Base-by-base conservation (phyloP, 2,113 vertebrate species). In the Corythoichthys haematopterus region DNA sequence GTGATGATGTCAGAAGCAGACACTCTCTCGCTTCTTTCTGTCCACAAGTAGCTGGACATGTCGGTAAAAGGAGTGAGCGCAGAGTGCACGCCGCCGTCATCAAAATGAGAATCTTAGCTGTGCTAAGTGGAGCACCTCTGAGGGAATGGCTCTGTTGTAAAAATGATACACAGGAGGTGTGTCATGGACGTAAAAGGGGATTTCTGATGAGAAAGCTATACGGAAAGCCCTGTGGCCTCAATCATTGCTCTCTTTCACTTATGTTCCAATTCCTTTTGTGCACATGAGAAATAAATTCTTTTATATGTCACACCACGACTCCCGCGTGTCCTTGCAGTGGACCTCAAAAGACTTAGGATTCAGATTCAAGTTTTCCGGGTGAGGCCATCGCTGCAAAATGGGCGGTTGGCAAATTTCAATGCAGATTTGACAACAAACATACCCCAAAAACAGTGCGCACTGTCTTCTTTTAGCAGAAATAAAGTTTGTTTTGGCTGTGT, bases 281-380 rank as follows among this genome's bases (percentile, higher is more conserved):
- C 92, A 93, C 93, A 94, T 94, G 85, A 93, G 81, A 93, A 95
- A 95, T 94, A 94, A 94, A 91, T 61, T 94, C 93, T 94, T 94
- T 91, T 88, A 85, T 94, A 93, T 92, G 92, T 92, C 90, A 92
- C 85, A 85, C 82, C 74, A 77, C 80, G 83, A 87, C 88, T 89
- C 72, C 69, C 67, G 64, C 78, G 84, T 87, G 83, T 79, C 65
- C 75, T 90, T 85, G 82, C 88, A 85, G 84, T 90, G 86, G 87
- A 86, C 79, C 77, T 79, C 82, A 72, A 78, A 78, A 84, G 73
- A 86, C 80, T 78, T 2, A 84, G 79, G 82, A 82, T 79, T 85
- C 68, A 85, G 72, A 68, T 40, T 60, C 37, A 13, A 1, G n/a
- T 5, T 43, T 43, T 43, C 40, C 40, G 40, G 40, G 40, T 43